These are phyloP conservation scores for Psittacula echo DNA, from an alignment of 2,797 vertebrate genomes.

Conservation along the genomic window DNA sequence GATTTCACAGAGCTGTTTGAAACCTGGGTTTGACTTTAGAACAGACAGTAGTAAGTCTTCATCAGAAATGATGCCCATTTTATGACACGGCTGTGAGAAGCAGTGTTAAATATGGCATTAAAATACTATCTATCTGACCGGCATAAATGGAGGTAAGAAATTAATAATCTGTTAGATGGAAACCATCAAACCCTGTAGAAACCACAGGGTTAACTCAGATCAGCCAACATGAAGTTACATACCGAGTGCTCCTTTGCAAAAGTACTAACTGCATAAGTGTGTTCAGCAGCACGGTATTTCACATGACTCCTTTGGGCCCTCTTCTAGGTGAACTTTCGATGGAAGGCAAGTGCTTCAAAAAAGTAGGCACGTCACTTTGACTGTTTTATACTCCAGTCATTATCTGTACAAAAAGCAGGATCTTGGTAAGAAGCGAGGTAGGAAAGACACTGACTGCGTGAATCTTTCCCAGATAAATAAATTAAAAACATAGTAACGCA, in stretches of 20 bases:
- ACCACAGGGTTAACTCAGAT: neutral
- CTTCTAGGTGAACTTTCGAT: neutral
- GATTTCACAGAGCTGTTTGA: neutral
- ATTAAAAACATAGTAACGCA: constrained; percentile 30
- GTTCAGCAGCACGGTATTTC: neutral
- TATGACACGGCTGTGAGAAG: neutral
- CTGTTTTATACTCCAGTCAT: neutral
- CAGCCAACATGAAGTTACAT: neutral
- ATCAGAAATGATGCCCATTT: neutral
- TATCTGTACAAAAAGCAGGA: neutral
- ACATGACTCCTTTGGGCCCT: neutral
- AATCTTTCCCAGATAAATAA: constrained; percentile 57
- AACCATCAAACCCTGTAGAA: neutral
- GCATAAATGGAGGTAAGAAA: neutral
- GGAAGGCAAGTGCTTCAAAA: neutral
- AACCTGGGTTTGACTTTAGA: neutral
- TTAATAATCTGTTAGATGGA: neutral
- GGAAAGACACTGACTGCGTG: neutral
- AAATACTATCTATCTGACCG: neutral
- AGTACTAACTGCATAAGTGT: neutral
- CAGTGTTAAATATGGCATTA: neutral
- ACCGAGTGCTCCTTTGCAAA: neutral
- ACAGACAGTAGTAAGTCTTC: neutral
- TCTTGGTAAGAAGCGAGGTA: neutral
- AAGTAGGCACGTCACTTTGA: neutral